Base-by-base conservation (phyloP, 23 tunicate genomes). In the Ascidia mentula region DNA sequence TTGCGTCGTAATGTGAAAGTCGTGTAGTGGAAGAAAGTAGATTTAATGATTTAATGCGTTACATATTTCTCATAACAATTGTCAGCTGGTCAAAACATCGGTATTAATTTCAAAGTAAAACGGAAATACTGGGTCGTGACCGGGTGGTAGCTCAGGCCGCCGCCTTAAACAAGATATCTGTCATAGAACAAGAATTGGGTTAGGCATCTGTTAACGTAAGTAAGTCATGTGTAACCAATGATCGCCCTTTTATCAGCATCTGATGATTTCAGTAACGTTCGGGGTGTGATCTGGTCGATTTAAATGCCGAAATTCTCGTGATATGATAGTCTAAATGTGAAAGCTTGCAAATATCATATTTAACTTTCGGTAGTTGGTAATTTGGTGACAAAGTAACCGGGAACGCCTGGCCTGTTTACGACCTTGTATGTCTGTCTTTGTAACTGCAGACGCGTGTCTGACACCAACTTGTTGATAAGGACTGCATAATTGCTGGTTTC, bases 181-280 rank as follows among this genome's bases (percentile, higher is more conserved):
- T 53, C 65, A 53, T 5, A 53, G 65, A 53, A 28, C 65, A 53
- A 53, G 65, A 53, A 53, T 53, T 53, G 65, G 65, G 65, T 53
- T 53, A 53, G 65, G 65, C 65, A 53, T 53, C 65, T 9, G 65
- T 53, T 53, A 53, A 9, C 65, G 13, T 53, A 20, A 53, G 65
- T 53, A 53, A 53, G 65, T 53, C 65, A 28, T 53, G 22, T 53
- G 65, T 53, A 26, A 53, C 22, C 22, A 28, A 28, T 28, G 22
- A 20, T 53, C 28, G 65, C 24, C 65, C 24, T 5, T 28, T 26
- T 9, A 28, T 53, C 65, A 53, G 24, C 65, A 53, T 53, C 65
- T 28, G 65, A 9, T 53, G 65, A 53, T 53, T 53, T 53, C 24
- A 3, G 65, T 53, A 53, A 53, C 65, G 65, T 53, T 53, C 24